These are phyloP conservation scores for Noturus placidus DNA, from an alignment of 2,113 vertebrate species.

Conservation along the genomic window DNA sequence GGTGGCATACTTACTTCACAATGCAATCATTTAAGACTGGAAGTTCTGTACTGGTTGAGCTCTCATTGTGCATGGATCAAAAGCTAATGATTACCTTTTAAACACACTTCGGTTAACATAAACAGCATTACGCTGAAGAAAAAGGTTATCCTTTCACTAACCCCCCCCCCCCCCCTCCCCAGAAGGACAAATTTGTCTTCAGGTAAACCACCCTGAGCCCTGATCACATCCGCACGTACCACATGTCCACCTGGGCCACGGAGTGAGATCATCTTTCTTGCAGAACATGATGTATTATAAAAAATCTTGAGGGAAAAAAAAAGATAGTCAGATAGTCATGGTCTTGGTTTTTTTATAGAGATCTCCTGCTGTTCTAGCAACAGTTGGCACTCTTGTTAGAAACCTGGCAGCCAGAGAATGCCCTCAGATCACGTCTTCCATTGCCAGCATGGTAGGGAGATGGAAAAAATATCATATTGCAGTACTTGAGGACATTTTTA, in stretches of 20 bases:
- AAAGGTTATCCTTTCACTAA: conserved; percentile 32
- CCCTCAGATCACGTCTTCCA: conserved; percentile 19
- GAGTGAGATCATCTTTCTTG: not conserved
- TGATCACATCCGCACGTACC: conserved; percentile 7
- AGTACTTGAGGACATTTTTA: conserved; percentile 12
- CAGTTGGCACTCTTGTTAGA: conserved; percentile 19
- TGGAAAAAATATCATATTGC: conserved; percentile 11
- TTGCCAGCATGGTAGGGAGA: not conserved
- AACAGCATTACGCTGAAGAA: conserved; percentile 14
- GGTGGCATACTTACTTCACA: not conserved
- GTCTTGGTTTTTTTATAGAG: not conserved
- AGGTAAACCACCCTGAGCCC: not conserved
- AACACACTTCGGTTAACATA: conserved; percentile 30
- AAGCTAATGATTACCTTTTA: conserved; percentile 21
- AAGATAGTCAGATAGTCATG: not conserved
- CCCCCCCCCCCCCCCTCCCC: not conserved
- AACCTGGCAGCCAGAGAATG: conserved; percentile 24
- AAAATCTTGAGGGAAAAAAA: too few species aligned
- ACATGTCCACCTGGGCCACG: not conserved
- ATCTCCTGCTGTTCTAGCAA: conserved; percentile 38
- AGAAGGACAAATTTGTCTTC: not conserved
- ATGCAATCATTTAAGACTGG: not conserved
- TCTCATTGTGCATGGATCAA: not conserved
- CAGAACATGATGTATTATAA: not conserved
- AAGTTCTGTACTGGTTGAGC: not conserved